Base-by-base conservation (phyloP, 2,888 invertebrate genomes). In the Drosophila atripex region DNA sequence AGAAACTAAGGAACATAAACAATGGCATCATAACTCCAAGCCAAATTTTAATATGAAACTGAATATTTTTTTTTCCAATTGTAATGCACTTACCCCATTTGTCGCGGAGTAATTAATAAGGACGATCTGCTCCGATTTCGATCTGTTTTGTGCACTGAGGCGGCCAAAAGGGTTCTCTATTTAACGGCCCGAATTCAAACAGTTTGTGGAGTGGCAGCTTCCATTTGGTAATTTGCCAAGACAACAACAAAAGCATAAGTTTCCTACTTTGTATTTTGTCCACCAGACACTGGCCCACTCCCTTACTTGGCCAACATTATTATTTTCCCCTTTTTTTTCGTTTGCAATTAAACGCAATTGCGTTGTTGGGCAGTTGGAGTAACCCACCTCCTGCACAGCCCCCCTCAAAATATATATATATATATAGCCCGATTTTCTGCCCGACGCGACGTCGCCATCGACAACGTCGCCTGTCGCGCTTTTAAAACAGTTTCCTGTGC, bases 331-430 rank as follows among this genome's bases (percentile, higher is more conserved):
- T 30, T 21, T n/a, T 53, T 50, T 56, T 65, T 65, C 28, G 25
- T 28, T 38, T 78, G 88, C 89, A 90, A 89, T 89, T 89, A 89
- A 89, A 88, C 86, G 86, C 87, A 89, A 88, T 89, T 87, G 89
- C 89, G 76, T 76, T 75, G 64, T 76, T 77, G 66, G 47, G 54
- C 49, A 43, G 43, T 16, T 9, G 16, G 69, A 63, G 55, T n/a
- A 47, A 41, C 60, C 57, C 52, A 50, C 43, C 30, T 41, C 51
- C 16, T 21, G 25, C 38, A 23, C 16, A 23, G 18, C 6, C 23
- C 47, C 38, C 30, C 63, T n/a, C 30, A 9, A 32, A 21, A 30
- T 41, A 47, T 46, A 41, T 16, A 39, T 4, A 43, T 43, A 16
- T 18, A 43, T 43, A 11, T 21, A 43, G n/a, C 50, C 47, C 28